Percentiles rank a stretch among this genome's conserved stretches.
These are phyloP conservation scores for Micronycteris hirsuta DNA, from an alignment of 2,113 vertebrate species.

Conservation along the genomic window DNA sequence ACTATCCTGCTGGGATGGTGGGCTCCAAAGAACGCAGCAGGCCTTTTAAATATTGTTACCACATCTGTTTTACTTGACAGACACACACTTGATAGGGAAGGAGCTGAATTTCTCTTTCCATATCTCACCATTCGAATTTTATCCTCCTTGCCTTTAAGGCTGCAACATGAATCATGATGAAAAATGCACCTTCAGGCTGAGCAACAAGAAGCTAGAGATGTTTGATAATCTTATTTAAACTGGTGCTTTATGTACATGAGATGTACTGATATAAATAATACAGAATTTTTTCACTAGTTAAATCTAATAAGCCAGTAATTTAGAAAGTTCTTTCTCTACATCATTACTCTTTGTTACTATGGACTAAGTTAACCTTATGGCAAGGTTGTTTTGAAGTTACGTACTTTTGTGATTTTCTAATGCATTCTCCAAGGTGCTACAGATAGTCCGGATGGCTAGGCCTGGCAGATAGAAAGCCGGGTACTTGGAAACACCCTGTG, in stretches of 20 bases:
- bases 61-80: background rate
- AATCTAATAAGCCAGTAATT: slow-evolving; percentile 16
- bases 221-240: slow-evolving; percentile 69
- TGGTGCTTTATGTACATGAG: slow-evolving; percentile 82
- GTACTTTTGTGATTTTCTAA: slow-evolving; percentile 29
- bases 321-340: slow-evolving; percentile 10
- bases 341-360: slow-evolving; percentile 18
- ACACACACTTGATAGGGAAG: slow-evolving; percentile 13
- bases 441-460: background rate
- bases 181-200: slow-evolving; percentile 65
- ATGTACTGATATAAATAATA: slow-evolving; percentile 45
- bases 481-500: background rate
- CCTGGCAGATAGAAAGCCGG: background rate
- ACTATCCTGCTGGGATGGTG: background rate
- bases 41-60: background rate
- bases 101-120: slow-evolving; percentile 16
- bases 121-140: slow-evolving; percentile 42
- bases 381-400: slow-evolving; percentile 2
- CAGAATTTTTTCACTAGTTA: background rate
- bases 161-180: background rate
- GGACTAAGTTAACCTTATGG: background rate
- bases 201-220: slow-evolving; percentile 67
- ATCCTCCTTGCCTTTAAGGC: background rate
- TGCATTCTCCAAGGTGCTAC: slow-evolving; percentile 53
- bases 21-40: background rate